Percentiles rank a stretch among this genome's conserved stretches.
phyloP scores from a whole-genome alignment of 1,140 invertebrate genomes.

The Homarus americanus region DNA sequence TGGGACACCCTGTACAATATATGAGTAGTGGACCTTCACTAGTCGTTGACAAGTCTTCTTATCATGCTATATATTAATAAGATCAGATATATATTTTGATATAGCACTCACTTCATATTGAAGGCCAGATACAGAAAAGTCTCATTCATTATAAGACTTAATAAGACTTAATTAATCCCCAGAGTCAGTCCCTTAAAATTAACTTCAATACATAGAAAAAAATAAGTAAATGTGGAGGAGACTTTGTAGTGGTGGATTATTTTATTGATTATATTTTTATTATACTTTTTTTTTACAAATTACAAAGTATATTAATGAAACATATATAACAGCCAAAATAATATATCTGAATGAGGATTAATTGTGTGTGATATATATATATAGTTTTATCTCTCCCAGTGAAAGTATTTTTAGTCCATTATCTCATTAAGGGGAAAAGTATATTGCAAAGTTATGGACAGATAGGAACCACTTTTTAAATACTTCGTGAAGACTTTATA shows the following conservation, averaged over 20 bases:
- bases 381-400: no score
- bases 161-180: not conserved
- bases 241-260: not conserved
- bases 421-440: not conserved
- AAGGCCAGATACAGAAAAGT: constrained; percentile 35
- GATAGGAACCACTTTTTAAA: not conserved
- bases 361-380: no score
- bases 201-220: not conserved
- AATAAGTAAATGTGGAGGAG: not conserved
- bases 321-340: not conserved
- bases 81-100: constrained; percentile 44
- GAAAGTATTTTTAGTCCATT: not conserved
- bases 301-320: not conserved
- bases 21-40: no score
- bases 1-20: no score
- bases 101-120: constrained; percentile 47
- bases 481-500: no score
- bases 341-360: not conserved
- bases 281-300: not conserved
- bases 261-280: not conserved
- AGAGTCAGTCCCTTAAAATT: not conserved
- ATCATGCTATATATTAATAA: constrained; percentile 44
- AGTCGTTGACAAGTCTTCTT: no score
- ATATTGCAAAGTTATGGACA: not conserved
- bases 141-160: no score